Evolutionary conservation across 2,797 vertebrate species (phyloP).

Genomic region (Forpus xanthops): DNA sequence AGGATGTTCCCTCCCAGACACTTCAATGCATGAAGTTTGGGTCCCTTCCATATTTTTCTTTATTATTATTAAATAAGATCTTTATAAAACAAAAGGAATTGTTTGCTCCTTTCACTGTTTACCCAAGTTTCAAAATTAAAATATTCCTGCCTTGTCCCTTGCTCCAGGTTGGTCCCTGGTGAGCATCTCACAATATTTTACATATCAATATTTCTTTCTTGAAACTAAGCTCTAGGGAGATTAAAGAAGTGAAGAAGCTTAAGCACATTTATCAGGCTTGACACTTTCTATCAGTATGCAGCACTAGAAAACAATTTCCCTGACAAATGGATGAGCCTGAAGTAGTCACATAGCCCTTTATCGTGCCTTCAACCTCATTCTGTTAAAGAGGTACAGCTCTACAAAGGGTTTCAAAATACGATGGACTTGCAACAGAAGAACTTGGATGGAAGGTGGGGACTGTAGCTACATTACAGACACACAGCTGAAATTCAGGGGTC

Average conservation of each 20-base stretch:
- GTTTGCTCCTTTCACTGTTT: not conserved
- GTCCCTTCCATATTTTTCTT: not conserved
- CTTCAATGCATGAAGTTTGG: not conserved
- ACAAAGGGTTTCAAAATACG: not conserved
- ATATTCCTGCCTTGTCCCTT: not conserved
- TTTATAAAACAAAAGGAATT: conserved; percentile 15
- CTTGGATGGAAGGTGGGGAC: not conserved
- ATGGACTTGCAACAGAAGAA: not conserved
- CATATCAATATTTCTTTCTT: conserved; percentile 12
- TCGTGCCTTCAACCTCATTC: not conserved
- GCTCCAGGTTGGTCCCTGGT: not conserved
- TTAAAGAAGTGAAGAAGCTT: not conserved
- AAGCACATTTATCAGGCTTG: not conserved
- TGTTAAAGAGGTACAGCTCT: not conserved
- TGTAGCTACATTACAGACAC: rapidly evolving
- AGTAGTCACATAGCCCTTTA: not conserved
- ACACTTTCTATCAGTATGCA: not conserved
- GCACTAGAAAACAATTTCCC: conserved; percentile 37
- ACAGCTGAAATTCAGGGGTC: not conserved
- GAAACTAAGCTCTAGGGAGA: not conserved
- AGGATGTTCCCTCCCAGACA: conserved; percentile 63
- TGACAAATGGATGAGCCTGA: conserved; percentile 10
- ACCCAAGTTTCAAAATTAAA: conserved; percentile 25
- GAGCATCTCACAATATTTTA: not conserved
- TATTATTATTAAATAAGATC: not conserved